phyloP scores from a whole-genome alignment of 37 sponge, comb jelly and placozoan genomes.

The Bolinopsis microptera region DNA sequence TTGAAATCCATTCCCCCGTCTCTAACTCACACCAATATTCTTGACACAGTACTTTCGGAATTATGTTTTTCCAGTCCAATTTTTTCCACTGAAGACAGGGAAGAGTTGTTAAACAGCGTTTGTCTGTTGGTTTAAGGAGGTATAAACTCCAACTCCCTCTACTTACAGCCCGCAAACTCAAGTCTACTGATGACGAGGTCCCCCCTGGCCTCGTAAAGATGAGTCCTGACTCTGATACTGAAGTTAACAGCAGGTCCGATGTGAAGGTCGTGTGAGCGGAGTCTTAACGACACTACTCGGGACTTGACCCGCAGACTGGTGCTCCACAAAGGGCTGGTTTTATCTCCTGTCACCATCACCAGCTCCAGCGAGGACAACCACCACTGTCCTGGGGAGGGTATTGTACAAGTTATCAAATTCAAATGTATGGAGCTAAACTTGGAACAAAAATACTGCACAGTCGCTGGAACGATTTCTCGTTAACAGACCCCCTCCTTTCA shows the following conservation, averaged over 20 bases:
- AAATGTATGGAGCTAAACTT: too few species aligned
- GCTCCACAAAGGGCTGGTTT: background rate
- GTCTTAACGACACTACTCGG: background rate
- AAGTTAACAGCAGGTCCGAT: conserved; percentile 24
- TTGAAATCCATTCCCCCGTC: too few species aligned
- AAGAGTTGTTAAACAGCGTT: too few species aligned
- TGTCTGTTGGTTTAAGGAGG: too few species aligned
- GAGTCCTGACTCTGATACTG: background rate
- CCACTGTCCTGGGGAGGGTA: background rate
- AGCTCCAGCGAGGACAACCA: conserved; percentile 24
- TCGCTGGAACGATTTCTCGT: too few species aligned
- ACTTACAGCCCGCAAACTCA: conserved; percentile 4
- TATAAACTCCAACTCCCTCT: too few species aligned
- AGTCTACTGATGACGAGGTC: conserved; percentile 11
- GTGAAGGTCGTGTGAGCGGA: background rate
- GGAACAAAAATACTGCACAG: too few species aligned
- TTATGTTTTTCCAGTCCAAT: too few species aligned
- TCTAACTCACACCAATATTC: too few species aligned
- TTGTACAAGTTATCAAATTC: background rate
- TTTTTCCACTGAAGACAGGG: too few species aligned
- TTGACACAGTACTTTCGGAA: too few species aligned
- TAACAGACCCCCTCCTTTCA: too few species aligned
- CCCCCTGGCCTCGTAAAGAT: conserved; percentile 26
- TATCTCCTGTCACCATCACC: conserved; percentile 28
- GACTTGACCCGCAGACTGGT: background rate